Base-by-base conservation (phyloP, 2,888 invertebrate genomes). In the Nemoura dubitans region DNA sequence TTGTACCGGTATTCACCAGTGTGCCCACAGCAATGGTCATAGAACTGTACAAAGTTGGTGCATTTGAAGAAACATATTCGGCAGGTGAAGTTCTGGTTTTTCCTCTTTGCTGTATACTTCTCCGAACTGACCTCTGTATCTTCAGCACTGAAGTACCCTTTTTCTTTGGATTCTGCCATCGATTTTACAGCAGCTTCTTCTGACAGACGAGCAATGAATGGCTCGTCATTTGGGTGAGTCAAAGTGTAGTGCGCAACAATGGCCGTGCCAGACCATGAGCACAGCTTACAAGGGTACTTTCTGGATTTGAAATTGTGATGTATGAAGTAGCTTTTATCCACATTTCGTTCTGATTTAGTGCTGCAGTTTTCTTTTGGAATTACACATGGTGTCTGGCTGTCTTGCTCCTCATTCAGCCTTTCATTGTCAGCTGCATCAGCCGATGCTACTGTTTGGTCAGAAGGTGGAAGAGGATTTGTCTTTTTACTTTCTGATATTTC, bases 1-100 rank as follows among this genome's bases (percentile, higher is more conserved):
- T 92, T 90, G 87, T 94, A 94, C 86, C 95, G 93, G 89, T 94
- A 96, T 91, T 97, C 97, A 0, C 97, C 97, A 0, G 97, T 97
- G 88, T 97, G 97, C 83, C 92, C 93, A 28, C 94, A 94, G 77
- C 96, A 92, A 89, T 97, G 97, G 90, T 96, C 95, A 89, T 95
- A 95, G 90, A 96, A 95, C 1, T 89, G 89, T 10, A 84, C 21
- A 26, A 87, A 77, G 36, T 87, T 86, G 76, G 43, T 27, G 16
- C 29, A 87, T 78, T 76, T 87, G 76, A 77, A 28, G 85, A 76
- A 83, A 85, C 89, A 89, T 14, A 89, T 87, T 27, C 88, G 83
- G 85, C 89, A 89, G 0, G 85, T 30, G 27, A 87, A 87, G 25
- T 28, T 30, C 21, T 28, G 43, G 7, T 43, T 42, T 76, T 83